Base-by-base conservation (phyloP, 35 echinoderm and acorn worm genomes). In the Diadema setosum region DNA sequence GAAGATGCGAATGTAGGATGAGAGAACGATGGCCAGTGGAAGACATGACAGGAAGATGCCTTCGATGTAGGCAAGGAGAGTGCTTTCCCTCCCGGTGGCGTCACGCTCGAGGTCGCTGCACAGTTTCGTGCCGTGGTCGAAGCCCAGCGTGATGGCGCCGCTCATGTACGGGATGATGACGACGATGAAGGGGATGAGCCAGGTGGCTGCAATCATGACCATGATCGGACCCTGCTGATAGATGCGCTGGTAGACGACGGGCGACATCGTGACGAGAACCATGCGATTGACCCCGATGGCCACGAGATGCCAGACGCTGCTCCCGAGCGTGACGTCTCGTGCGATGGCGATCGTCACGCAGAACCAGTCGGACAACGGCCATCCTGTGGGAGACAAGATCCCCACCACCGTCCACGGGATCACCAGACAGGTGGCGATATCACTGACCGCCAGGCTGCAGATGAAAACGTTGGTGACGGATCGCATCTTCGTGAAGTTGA, bases 381-480 rank as follows among this genome's bases (percentile, higher is more conserved):
- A 78, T 2, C 73, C 73, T 0, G 33, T 39, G 40, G 73, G 39
- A 14, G 73, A 39, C 34, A 78, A n/a, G 14, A 78, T 12, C 23
- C 73, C 73, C 5, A 44, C 73, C 14, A 78, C 44, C 36, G 12
- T 78, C 34, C 39, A 78, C 33, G 73, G 73, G 73, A 96, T 70
- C 2, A 84, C 59, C 3, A 65, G 41, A 39, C 84, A 96, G 1
- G 91, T 69, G 35, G 86, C 27, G 15, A 88, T 44, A 42, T 96
- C 94, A 16, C 85, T 80, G 3, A 96, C 65, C 11, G 94, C 94
- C 27, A 96, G 65, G 14, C 90, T 93, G 32, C 87, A 85, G 21
- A 96, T 57, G 73, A 74, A 91, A 35, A 74, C 88, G 58, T 96
- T 96, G 15, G 90, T 85, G 31, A 96, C 85, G 1, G 85, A 87